Base-by-base conservation (phyloP, 2,797 vertebrate genomes). In the Gallinago nigripennis region DNA sequence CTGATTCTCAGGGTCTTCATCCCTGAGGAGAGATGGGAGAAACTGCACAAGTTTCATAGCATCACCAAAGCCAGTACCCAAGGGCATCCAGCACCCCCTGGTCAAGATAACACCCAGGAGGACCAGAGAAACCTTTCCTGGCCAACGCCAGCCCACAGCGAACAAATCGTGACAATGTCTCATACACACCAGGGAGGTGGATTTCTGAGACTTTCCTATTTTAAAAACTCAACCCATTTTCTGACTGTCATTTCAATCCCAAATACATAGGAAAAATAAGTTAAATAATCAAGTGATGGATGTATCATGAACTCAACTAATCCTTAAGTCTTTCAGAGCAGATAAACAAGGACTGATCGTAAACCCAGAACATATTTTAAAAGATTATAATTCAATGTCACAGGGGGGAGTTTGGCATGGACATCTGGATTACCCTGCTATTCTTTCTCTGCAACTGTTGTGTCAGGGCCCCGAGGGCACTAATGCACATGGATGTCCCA, bases 231-330 rank as follows among this genome's bases (percentile, higher is more conserved):
- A n/a, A 46, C 35, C 64, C 61, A 33, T 60, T 80, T 57, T 18
- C 16, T 14, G 41, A 17, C 54, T 45, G 46, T 27, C 63, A 65
- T 50, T 86, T 77, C 85, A 58, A 35, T 58, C 88, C 82, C 64
- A 79, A 87, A 91, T 18, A 54, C 68, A 72, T 39, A 2, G 5
- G 60, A 68, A 93, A 94, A 92, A 82, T 75, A 88, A 92, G 93
- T 95, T 88, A 95, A 94, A 96, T 94, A 96, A 97, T 96, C 92
- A 95, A 95, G 94, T 82, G 80, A 96, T 95, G 90, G 82, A 77
- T 56, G 69, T 93, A 95, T 96, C 88, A 91, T 70, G 56, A 80
- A 79, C 82, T 86, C 81, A 71, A 28, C 69, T 83, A 96, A 94
- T 96, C 90, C 86, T 83, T 95, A 96, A 96, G 88, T 86, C 82